Conservation (phyloP, 2,888 invertebrate genomes). For the Lissonota sp. region DNA sequence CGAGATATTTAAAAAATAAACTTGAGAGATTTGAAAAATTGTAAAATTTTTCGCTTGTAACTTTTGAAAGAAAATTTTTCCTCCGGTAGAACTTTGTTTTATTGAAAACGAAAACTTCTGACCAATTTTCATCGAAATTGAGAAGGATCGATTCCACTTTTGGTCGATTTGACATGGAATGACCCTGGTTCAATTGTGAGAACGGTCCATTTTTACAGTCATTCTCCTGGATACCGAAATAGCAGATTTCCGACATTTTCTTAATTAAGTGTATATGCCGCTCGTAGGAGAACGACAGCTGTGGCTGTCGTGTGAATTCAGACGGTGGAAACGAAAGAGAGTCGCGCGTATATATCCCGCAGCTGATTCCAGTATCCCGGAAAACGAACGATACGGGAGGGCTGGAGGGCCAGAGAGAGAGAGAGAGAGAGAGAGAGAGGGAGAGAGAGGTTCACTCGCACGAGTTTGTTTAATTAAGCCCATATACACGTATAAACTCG, state of each 20-base stretch:
- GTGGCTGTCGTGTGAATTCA: constrained; percentile 49
- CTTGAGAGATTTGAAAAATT: too few relatives aligned
- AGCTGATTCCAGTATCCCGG: background rate
- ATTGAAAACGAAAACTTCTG: too few relatives aligned
- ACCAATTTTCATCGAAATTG: too few relatives aligned
- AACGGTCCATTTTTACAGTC: background rate
- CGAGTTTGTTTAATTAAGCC: constrained; percentile 68
- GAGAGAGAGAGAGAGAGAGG: background rate
- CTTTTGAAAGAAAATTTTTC: too few relatives aligned
- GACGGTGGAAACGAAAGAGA: constrained; percentile 48
- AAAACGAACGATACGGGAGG: background rate
- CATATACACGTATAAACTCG: constrained; percentile 42
- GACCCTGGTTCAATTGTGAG: too few relatives aligned
- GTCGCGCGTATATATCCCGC: background rate
- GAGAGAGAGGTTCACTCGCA: constrained; percentile 25
- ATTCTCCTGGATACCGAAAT: constrained; percentile 10
- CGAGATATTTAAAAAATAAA: too few relatives aligned
- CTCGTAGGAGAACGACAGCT: constrained; percentile 46
- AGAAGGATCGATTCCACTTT: too few relatives aligned
- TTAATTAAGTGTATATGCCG: constrained; percentile 57
- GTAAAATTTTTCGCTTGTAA: too few relatives aligned
- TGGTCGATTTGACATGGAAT: too few relatives aligned
- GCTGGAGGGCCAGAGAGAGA: constrained; percentile 1
- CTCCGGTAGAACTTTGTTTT: too few relatives aligned
- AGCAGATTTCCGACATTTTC: constrained; percentile 59